phyloP scores from a whole-genome alignment of 2,113 vertebrate species.

The Capricornis sumatraensis region DNA sequence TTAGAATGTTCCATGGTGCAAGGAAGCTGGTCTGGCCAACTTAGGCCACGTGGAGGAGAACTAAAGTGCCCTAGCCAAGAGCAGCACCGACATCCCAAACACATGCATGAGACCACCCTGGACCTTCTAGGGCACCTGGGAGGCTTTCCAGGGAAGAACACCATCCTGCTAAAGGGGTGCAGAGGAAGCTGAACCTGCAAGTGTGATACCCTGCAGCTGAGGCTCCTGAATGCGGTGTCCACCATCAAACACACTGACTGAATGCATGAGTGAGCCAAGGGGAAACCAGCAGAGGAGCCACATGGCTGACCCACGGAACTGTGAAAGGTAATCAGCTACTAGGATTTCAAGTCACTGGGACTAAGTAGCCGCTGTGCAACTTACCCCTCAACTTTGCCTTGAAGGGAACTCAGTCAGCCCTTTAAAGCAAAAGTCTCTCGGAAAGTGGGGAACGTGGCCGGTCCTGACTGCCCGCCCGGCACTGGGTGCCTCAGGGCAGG shows the following conservation, averaged over 20 bases:
- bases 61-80: neutral
- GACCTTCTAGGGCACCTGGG: neutral
- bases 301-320: neutral
- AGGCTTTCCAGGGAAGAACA: constrained; percentile 77
- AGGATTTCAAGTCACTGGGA: neutral
- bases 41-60: neutral
- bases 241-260: neutral
- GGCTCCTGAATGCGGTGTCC: no score
- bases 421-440: neutral
- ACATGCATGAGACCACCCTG: neutral
- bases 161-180: constrained; percentile 59
- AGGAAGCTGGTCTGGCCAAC: neutral
- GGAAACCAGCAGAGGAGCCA: neutral
- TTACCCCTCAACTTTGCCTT: neutral
- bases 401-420: neutral
- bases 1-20: neutral
- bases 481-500: accelerated
- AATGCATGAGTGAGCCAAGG: neutral
- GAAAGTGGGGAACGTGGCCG: neutral
- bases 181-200: constrained; percentile 58
- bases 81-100: neutral
- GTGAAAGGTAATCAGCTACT: neutral
- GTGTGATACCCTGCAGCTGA: constrained; percentile 51
- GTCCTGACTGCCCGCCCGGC: neutral
- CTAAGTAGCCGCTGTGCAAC: neutral